Base-by-base conservation (phyloP, 2,113 vertebrate genomes). In the Ibidorhyncha struthersii region DNA sequence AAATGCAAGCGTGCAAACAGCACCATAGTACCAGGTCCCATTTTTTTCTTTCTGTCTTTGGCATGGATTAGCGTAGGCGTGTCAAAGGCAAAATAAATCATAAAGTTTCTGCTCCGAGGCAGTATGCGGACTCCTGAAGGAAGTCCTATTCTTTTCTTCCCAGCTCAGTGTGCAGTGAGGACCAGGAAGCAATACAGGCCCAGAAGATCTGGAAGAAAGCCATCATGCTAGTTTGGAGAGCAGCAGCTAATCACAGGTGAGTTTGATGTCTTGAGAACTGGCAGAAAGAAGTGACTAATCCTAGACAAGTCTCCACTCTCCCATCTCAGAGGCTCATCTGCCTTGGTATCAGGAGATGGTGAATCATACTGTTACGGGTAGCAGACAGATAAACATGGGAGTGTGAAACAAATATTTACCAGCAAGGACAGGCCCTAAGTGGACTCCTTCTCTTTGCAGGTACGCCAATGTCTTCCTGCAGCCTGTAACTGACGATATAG, bases 141-240 rank as follows among this genome's bases (percentile, higher is more conserved):
- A 90, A 38, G 40, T 80, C 25, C 14, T 6, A 0, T 76, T 67
- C 45, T 90, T 95, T 80, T 96, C 82, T 91, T 96, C 84, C 95
- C 94, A 99, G 99, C 88, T 99, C 99, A 30, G 99, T 99, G 69
- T 99, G 99, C 92, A 99, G 99, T 88, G 99, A 99, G 95, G 99
- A 99, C 97, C 99, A 99, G 97, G 99, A 99, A 97, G 99, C 99
- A 0, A 99, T 99, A 91, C 99, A 99, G 97, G 99, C 99, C 49
- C 99, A 99, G 97, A 99, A 99, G 98, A 99, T 99, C 96, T 99
- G 99, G 99, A 99, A 99, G 98, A 99, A 99, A 97, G 99, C 99
- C 77, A 99, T 99, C 77, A 99, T 99, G 99, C 97, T 99, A 91
- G 99, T 99, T 92, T 99, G 99, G 99, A 99, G 99, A 98, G 99